Evolutionary conservation across 1,140 invertebrate species (phyloP).

Genomic region (Calycopis cecrops): DNA sequence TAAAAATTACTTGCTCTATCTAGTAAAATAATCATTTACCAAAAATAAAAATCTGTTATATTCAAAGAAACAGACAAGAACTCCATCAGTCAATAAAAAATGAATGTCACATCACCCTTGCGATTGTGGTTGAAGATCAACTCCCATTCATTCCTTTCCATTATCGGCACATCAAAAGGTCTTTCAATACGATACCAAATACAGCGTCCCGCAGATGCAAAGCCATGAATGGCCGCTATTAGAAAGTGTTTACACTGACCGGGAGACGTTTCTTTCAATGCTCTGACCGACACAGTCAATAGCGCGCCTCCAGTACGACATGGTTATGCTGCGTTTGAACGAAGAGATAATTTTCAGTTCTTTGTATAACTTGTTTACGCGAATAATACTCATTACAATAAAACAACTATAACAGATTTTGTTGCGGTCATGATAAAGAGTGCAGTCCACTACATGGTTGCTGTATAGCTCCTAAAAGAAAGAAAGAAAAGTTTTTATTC

Average conservation of each 20-base stretch:
- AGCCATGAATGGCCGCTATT: constrained; percentile 46
- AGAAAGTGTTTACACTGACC: constrained; percentile 58
- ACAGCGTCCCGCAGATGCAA: constrained; percentile 15
- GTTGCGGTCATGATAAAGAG: no score
- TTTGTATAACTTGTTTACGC: no score
- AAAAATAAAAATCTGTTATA: no score
- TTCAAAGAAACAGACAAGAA: neutral
- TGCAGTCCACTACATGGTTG: no score
- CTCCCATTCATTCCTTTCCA: constrained; percentile 14
- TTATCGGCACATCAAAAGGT: constrained; percentile 22
- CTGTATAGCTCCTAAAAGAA: no score
- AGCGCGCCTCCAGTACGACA: constrained; percentile 47
- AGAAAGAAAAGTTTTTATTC: no score
- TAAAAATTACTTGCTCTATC: no score
- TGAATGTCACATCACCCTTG: neutral
- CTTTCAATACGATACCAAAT: constrained; percentile 25
- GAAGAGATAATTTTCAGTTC: no score
- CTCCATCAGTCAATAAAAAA: constrained; percentile 1
- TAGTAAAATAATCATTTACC: no score
- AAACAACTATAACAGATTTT: no score
- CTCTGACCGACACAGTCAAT: constrained; percentile 52
- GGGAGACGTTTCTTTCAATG: constrained; percentile 57
- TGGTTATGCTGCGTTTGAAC: constrained; percentile 32
- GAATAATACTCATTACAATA: no score
- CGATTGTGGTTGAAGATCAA: constrained; percentile 13